A percentile compares a stretch with the other conserved stretches of the same genome.
These are phyloP conservation scores for Drosophila bunnanda DNA, from an alignment of 2,888 invertebrate species.

Conservation along the genomic window DNA sequence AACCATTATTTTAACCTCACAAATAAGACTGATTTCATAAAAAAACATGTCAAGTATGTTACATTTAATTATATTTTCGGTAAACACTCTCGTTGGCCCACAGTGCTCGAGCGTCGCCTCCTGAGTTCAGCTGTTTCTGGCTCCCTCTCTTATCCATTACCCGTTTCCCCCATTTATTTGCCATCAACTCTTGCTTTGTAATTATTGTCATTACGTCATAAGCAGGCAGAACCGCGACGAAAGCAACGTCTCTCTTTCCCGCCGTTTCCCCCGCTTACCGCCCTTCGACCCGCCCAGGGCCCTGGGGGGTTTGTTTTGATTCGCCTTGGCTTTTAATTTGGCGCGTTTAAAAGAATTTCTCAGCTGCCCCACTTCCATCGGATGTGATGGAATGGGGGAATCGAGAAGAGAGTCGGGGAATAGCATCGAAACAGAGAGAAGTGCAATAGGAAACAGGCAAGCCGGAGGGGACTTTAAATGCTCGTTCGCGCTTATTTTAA, in stretches of 20 bases:
- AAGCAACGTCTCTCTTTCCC: constrained; percentile 5
- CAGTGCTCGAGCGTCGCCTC: neutral
- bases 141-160: constrained; percentile 18
- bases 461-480: constrained; percentile 14
- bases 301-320: constrained; percentile 48
- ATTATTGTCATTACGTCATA: constrained; percentile 71
- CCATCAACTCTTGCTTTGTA: constrained; percentile 36
- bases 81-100: neutral
- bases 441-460: neutral
- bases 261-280: neutral
- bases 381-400: neutral
- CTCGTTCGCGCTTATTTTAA: constrained; percentile 48
- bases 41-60: too few relatives aligned
- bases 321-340: constrained; percentile 48
- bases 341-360: constrained; percentile 45
- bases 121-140: constrained; percentile 3
- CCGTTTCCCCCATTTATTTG: constrained; percentile 22
- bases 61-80: neutral
- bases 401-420: neutral
- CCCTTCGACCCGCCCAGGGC: neutral
- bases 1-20: too few relatives aligned
- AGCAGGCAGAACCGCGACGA: constrained; percentile 51
- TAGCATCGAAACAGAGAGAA: neutral
- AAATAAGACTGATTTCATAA: too few relatives aligned
- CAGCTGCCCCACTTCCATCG: constrained; percentile 18